Evolutionary conservation across 2,797 vertebrate species (phyloP), one percentile per base, ranked within the genome.

Genomic region (Tenualosa ilisha): DNA sequence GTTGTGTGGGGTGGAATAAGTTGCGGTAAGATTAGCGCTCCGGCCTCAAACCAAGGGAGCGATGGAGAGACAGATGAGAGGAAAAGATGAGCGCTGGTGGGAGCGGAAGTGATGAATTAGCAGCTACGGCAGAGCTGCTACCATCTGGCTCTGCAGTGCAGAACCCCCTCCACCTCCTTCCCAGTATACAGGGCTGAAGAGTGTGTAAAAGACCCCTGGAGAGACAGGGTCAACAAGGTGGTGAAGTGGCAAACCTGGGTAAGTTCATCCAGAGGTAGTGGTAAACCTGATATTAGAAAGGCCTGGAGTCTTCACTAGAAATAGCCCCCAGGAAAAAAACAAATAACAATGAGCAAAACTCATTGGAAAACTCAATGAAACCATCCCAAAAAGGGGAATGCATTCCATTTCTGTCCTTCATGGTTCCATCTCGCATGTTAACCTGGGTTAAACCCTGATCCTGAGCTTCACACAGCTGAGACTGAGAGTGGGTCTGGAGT

Each of bases 1-100:
- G 72, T 86, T 87, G 91, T 90, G 88, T 90, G 88, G 85, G 91
- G 87, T 89, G 84, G 81, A 91, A 72, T 81, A 84, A 75, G 89
- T 91, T 91, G 88, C 83, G 87, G 89, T 85, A 83, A 86, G 91
- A 91, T 91, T 59, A 90, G 86, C 81, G 86, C 84, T 87, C 82
- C 59, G 0, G 82, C 88, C 50, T 86, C 85, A 72, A 86, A 49
- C 31, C 85, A 13, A 24, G 37, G 22, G 53, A 83, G 82, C 46
- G 50, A 85, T n/a, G 59, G 31, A 87, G 61, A 65, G 85, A 86
- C 83, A 59, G 75, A 46, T 1, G 63, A 72, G 49, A 72, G 65
- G 84, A 3, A 11, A 4, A 46, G 6, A 2, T 3, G 43, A 31
- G 24, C 11, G 31, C 54, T 8, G 17, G 22, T 5, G 56, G 81